A percentile compares a stretch with the other conserved stretches of the same genome.
phyloP scores from a whole-genome alignment of 2,113 vertebrate genomes.

The Eleginops maclovinus region DNA sequence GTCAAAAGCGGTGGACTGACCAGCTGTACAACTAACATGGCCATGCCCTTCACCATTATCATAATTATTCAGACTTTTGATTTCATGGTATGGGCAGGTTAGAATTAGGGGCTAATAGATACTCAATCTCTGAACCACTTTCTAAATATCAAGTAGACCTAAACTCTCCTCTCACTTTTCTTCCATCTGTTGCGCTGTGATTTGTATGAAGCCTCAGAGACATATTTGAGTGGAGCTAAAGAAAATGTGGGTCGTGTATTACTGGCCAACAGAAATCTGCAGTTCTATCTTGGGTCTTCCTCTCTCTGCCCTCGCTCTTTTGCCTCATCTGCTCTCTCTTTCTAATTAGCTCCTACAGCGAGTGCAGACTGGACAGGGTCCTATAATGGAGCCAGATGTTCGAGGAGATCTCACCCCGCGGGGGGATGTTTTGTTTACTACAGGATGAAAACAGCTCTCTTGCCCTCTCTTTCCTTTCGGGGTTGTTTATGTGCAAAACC shows the following conservation, averaged over 20 bases:
- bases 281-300: slow-evolving; percentile 66
- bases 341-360: slow-evolving; percentile 82
- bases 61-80: background rate
- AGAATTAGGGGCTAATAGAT: background rate
- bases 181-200: slow-evolving; percentile 31
- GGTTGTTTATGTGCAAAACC: slow-evolving; percentile 61
- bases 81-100: background rate
- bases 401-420: slow-evolving; percentile 72
- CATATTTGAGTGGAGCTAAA: slow-evolving; percentile 46
- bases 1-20: background rate
- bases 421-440: slow-evolving; percentile 82
- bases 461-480: slow-evolving; percentile 59
- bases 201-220: slow-evolving; percentile 32
- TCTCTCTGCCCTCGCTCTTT: slow-evolving; percentile 69
- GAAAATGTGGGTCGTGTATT: slow-evolving; percentile 71
- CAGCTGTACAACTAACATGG: background rate
- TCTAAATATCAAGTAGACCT: background rate
- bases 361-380: slow-evolving; percentile 76
- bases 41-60: background rate
- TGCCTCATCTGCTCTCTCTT: slow-evolving; percentile 74
- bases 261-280: slow-evolving; percentile 57
- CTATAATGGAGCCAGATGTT: slow-evolving; percentile 83
- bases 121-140: too few species aligned
- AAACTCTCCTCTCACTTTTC: background rate
- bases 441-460: slow-evolving; percentile 78